These are phyloP conservation scores for Cotesia congregata DNA, from an alignment of 2,888 invertebrate genomes.

Conservation along the genomic window DNA sequence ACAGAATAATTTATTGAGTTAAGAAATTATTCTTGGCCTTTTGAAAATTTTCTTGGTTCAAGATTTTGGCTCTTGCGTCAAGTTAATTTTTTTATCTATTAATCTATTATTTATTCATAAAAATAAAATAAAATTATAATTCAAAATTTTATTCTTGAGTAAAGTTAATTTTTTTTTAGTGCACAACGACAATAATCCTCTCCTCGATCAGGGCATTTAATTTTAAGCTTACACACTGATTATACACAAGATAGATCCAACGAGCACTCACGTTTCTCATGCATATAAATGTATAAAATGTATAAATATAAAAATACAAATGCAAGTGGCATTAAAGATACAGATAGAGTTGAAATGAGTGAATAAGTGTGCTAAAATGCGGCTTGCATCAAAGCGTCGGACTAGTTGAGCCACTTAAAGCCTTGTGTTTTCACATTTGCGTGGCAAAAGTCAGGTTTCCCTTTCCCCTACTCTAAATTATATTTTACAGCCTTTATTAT, in stretches of 20 bases:
- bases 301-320: background rate
- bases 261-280: background rate
- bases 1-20: too few species aligned
- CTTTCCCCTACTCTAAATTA: constrained; percentile 34
- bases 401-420: constrained; percentile 70
- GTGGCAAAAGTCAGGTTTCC: constrained; percentile 64
- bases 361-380: constrained; percentile 33
- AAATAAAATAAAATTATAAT: too few species aligned
- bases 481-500: background rate
- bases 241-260: background rate
- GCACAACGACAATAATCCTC: background rate
- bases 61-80: too few species aligned
- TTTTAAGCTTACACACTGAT: background rate
- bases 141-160: too few species aligned
- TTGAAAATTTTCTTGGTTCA: too few species aligned
- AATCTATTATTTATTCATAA: too few species aligned
- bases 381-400: constrained; percentile 66
- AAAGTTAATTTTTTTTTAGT: too few species aligned
- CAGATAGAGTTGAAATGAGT: background rate
- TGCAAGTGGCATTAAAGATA: background rate
- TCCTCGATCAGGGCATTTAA: background rate
- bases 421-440: constrained; percentile 69
- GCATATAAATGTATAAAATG: background rate
- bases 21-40: too few species aligned
- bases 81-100: too few species aligned